These are phyloP conservation scores for Oenanthe melanoleuca DNA, from an alignment of 2,113 vertebrate species.

Conservation along the genomic window DNA sequence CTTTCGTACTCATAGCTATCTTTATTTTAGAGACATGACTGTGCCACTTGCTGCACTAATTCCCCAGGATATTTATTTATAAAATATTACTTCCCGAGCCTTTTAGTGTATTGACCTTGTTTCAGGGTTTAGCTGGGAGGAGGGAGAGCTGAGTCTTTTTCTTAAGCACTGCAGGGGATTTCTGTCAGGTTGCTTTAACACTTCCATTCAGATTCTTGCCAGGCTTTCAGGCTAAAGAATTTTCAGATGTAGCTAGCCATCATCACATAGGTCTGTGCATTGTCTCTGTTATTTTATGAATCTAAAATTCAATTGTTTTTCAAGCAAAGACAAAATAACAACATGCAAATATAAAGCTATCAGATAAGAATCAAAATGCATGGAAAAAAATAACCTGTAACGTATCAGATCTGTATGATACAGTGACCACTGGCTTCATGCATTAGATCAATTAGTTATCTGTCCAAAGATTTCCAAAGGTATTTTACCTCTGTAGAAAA, in stretches of 20 bases:
- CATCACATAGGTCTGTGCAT: background rate
- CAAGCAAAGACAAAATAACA: background rate
- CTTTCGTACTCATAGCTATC: constrained; percentile 6
- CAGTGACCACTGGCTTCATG: background rate
- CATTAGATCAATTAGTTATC: background rate
- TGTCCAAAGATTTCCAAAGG: background rate
- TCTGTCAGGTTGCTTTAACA: constrained; percentile 71
- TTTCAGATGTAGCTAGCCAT: constrained; percentile 44
- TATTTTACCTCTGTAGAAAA: background rate
- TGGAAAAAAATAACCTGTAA: background rate
- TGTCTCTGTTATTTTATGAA: background rate
- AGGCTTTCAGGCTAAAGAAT: constrained; percentile 37
- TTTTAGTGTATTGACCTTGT: constrained; percentile 66
- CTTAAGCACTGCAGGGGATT: constrained; percentile 64
- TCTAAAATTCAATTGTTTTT: background rate
- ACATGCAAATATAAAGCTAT: background rate
- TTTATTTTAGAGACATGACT: constrained; percentile 47
- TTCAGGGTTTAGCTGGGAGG: constrained; percentile 32
- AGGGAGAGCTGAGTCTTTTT: constrained; percentile 12
- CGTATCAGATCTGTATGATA: background rate
- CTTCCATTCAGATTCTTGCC: constrained; percentile 47
- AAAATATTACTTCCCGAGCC: constrained; percentile 58
- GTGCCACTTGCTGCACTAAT: constrained; percentile 51
- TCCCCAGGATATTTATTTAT: constrained; percentile 61
- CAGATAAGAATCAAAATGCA: background rate